These are phyloP conservation scores for Glaucidium brasilianum DNA, from an alignment of 2,113 vertebrate genomes.

Conservation along the genomic window DNA sequence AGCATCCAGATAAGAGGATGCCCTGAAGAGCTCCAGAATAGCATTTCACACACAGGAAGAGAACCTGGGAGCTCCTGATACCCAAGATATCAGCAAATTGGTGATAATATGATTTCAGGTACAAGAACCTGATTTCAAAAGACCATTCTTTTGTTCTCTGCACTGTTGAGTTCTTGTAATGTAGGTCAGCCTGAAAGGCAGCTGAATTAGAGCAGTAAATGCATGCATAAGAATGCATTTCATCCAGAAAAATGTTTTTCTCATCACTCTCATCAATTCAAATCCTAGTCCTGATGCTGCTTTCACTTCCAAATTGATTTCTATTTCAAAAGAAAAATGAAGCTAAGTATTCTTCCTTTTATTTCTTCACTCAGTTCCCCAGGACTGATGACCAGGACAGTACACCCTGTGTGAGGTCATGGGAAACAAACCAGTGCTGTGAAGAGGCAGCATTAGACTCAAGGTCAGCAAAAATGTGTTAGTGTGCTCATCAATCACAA, in stretches of 20 bases:
- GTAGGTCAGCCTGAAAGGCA: neutral
- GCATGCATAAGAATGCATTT: neutral
- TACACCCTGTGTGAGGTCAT: neutral
- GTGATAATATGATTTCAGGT: neutral
- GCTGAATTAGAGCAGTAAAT: slow-evolving; percentile 5
- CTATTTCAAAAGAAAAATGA: neutral
- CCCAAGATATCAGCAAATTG: neutral
- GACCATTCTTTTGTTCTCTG: neutral
- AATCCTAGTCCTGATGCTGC: neutral
- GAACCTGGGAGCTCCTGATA: neutral
- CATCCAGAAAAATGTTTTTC: neutral
- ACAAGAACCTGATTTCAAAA: neutral
- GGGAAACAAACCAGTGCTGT: neutral
- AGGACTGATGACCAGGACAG: neutral
- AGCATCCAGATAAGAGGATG: neutral
- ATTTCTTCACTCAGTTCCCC: neutral
- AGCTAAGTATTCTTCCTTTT: neutral
- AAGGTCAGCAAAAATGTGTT: neutral
- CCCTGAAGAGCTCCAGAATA: neutral
- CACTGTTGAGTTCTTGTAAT: neutral
- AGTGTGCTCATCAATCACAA: rapidly evolving
- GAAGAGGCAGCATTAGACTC: neutral
- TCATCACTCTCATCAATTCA: neutral
- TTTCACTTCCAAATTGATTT: neutral
- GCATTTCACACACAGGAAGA: neutral